Base-by-base conservation (phyloP, 2,113 vertebrate species). In the Plestiodon gilberti region DNA sequence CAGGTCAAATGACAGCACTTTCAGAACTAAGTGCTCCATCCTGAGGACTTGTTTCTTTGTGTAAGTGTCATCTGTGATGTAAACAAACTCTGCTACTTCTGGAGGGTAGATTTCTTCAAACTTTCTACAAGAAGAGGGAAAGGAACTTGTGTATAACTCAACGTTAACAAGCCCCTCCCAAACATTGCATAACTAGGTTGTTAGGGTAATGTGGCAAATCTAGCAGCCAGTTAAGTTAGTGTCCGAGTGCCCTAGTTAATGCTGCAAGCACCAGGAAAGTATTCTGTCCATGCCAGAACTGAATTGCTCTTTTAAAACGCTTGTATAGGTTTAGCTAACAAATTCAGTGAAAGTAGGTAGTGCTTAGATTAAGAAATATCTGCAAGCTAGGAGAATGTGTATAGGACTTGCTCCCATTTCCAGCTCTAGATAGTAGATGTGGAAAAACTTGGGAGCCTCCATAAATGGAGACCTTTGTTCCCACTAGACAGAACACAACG, bases 51-150 rank as follows among this genome's bases (percentile, higher is more conserved):
- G 99, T 88, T 99, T 99, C 96, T 99, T 99, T 4, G 98, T 98
- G 82, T 99, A 99, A 71, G 99, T 99, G 93, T 99, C 99, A 0
- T 99, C 99, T 61, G 99, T 99, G 95, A 99, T 99, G 96, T 99
- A 99, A 64, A 99, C 99, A 92, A 99, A 99, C 90, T 99, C 99
- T 0, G 98, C 97, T 89, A 99, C 99, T 96, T 99, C 98, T 14
- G 99, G 99, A 62, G 99, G 99, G 88, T 99, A 99, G 94, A 99
- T 99, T 94, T 99, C 99, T 90, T 99, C 99, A 96, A 99, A 99
- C 91, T 99, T 99, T 70, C 99, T 99, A 90, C 52, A 92, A 83
- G 65, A 74, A 95, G 78, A 88, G 95, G 93, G 0, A 85, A 82
- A 81, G 43, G 43, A 48, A 48, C 25, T 3, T 69, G 9, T 85